Evolutionary conservation across 1,140 invertebrate genomes (phyloP).

Genomic region (Hetaerina americana): DNA sequence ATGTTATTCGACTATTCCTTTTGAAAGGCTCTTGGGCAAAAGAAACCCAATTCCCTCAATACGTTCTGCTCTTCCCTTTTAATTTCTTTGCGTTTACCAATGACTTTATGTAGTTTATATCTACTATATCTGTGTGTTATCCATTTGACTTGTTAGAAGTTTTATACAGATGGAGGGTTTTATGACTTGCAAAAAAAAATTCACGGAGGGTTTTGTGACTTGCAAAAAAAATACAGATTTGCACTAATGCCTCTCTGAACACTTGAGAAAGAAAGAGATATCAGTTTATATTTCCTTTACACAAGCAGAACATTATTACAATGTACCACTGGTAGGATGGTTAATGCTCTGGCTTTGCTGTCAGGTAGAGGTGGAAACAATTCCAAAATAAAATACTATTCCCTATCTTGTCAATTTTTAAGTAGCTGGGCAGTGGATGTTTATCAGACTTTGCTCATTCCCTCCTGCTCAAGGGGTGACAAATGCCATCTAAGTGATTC

Average conservation of each 20-base stretch:
- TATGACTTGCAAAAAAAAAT: too few relatives aligned
- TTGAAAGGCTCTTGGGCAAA: not conserved
- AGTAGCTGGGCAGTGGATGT: not conserved
- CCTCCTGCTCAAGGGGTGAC: not conserved
- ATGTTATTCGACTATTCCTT: not conserved
- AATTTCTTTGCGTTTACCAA: not conserved
- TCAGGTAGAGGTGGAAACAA: not conserved
- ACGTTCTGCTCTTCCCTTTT: not conserved
- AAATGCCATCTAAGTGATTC: not conserved
- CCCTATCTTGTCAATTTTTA: not conserved
- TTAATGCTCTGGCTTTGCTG: not conserved
- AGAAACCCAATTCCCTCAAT: not conserved
- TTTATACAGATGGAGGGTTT: not conserved
- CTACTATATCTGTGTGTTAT: not conserved
- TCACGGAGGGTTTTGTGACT: too few relatives aligned
- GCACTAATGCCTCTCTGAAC: not conserved
- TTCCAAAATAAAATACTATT: constrained; percentile 1
- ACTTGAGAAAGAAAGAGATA: not conserved
- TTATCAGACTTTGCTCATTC: not conserved
- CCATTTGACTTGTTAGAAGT: not conserved
- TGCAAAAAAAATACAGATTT: not conserved
- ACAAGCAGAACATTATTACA: not conserved
- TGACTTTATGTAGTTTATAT: not conserved
- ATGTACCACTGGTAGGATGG: not conserved
- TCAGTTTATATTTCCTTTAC: not conserved